Base-by-base conservation (phyloP, 2,113 vertebrate species). In the Oryzias curvinotus region DNA sequence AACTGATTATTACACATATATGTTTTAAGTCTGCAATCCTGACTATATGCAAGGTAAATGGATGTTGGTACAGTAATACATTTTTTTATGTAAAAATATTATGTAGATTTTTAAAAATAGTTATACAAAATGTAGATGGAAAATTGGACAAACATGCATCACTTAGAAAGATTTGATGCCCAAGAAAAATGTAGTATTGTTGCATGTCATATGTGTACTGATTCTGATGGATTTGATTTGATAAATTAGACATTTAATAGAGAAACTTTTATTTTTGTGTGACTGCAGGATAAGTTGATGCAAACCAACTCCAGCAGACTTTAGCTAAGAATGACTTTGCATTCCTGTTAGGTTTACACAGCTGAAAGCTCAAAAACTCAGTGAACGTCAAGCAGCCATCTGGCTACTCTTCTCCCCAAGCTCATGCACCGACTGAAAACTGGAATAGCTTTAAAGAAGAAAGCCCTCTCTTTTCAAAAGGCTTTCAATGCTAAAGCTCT, bases 401-500 rank as follows among this genome's bases (percentile, higher is more conserved):
- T 86, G 86, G 26, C 60, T 36, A 28, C 43, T 26, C 59, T 59
- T 72, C 58, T 78, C 66, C 61, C 55, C 8, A 15, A 65, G 80
- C 75, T 73, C 65, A 69, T 77, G 72, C 77, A 63, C 73, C 18
- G 77, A 64, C 66, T 53, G 68, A 67, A 80, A 59, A 69, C 77
- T 77, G 81, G 75, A 80, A 81, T 49, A 65, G 70, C 78, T 88
- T 84, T 78, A 78, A 81, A 87, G 53, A 41, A 68, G 65, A 85
- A 85, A 67, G 50, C 60, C 28, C 77, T 57, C 63, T 54, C 60
- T 73, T 84, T 73, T 71, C 58, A 66, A 67, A 68, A 55, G 64
- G 65, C 68, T 79, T 80, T 78, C 74, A 68, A 57, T 55, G 58
- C 73, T 73, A 60, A 71, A 73, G 41, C 80, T 62, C 45, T 77